Base-by-base conservation (phyloP, 1,140 invertebrate genomes). In the Trachymyrmex cornetzi region DNA sequence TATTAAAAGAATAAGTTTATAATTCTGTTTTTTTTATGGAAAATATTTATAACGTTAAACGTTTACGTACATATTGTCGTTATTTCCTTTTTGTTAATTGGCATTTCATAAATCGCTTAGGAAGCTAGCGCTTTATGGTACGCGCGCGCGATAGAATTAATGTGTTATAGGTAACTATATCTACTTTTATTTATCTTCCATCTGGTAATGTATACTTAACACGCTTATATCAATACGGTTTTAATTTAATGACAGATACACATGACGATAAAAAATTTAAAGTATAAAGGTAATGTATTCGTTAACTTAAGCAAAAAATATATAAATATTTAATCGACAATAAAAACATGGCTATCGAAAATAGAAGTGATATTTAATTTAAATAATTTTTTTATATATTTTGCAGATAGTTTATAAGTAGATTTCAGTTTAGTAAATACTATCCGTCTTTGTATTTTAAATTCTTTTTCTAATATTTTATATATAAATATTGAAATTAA, bases 151-250 rank as follows among this genome's bases (percentile, higher is more conserved):
- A 57, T 22, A 34, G 2, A 59, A 57, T 57, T 75, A 59, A 59
- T 75, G n/a, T 34, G 5, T 34, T 75, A 44, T 44, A 44, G 9
- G 14, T 14, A n/a, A 75, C 19, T 11, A 7, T 38, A 74, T 74
- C 19, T 57, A 48, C 16, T 30, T 74, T 19, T 30, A 50, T 74
- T 30, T 72, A 53, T 72, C 12, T 75, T 75, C 14, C 24, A 38
- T 59, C 14, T 75, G 34, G n/a, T 38, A 7, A 69, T 34, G 30
- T 38, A 30, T 72, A 55, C 24, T 71, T 53, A 1, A 71, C 22
- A 50, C 3, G n/a, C 22, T 4, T 50, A 2, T 27, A 27, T 71
- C 22, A 71, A 50, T 71, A 69, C 24, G 6, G 6, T 63, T 34
- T 34, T 30, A 63, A 63, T 66, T 66, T 34, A 34, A 66, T 22